Percentiles rank a stretch among this genome's conserved stretches.
These are phyloP conservation scores for Acronicta leporina DNA, from an alignment of 2,888 invertebrate genomes.

Conservation along the genomic window DNA sequence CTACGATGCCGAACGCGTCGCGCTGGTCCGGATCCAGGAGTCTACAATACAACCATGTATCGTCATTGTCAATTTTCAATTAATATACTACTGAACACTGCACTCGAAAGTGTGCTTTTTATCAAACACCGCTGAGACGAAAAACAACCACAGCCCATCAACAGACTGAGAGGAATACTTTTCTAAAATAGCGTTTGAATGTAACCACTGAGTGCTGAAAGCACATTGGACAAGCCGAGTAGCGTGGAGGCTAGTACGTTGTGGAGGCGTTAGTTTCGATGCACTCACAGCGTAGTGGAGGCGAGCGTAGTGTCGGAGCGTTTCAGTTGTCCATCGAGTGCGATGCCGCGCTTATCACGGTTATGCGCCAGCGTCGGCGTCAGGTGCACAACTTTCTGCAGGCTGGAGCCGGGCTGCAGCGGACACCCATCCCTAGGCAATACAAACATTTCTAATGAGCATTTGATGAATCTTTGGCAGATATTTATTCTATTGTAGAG, in stretches of 20 bases:
- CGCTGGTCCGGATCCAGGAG: slow-evolving; percentile 92
- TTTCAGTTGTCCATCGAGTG: slow-evolving; percentile 97
- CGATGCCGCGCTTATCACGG: slow-evolving; percentile 96
- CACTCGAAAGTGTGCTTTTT: no score
- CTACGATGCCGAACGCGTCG: slow-evolving; percentile 98
- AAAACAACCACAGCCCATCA: no score
- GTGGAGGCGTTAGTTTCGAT: no score
- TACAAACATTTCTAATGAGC: background rate
- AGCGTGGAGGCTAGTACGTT: no score
- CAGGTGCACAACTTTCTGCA: slow-evolving; percentile 97
- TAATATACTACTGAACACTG: background rate
- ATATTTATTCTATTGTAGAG: no score
- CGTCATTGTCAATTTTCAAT: background rate
- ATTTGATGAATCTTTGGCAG: no score
- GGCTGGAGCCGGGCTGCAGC: slow-evolving; percentile 94
- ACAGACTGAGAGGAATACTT: no score
- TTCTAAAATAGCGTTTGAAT: no score
- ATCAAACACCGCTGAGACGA: no score
- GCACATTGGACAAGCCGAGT: no score
- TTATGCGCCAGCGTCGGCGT: slow-evolving; percentile 93
- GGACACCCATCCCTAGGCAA: slow-evolving; percentile 94
- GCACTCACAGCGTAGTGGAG: slow-evolving; percentile 95
- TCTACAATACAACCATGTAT: slow-evolving; percentile 56
- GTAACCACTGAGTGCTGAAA: no score
- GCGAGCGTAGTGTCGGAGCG: slow-evolving; percentile 95